These are phyloP conservation scores for Rhingia campestris DNA, from an alignment of 2,888 invertebrate genomes.

Conservation along the genomic window DNA sequence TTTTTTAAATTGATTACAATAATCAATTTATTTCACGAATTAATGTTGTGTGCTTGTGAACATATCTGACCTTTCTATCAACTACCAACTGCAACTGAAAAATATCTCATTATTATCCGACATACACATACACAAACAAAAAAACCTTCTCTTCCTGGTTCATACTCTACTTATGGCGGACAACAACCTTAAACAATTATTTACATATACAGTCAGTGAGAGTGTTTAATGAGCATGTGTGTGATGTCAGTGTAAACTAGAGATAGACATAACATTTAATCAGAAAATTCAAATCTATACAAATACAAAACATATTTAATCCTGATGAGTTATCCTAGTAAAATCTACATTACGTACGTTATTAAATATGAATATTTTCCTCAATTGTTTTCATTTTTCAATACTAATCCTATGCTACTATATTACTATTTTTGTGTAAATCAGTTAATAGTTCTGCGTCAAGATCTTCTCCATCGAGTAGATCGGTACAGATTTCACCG, in stretches of 20 bases:
- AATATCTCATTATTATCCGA: constrained; percentile 17
- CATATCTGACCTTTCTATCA: constrained; percentile 28
- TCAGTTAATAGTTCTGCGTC: constrained; percentile 82
- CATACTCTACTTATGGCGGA: constrained; percentile 32
- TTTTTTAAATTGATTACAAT: not conserved
- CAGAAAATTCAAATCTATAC: not conserved
- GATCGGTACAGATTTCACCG: constrained; percentile 80
- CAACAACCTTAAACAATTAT: constrained; percentile 56
- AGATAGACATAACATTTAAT: constrained; percentile 8
- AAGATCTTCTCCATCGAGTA: constrained; percentile 81
- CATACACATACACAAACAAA: constrained; percentile 18
- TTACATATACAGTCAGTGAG: constrained; percentile 45
- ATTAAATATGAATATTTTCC: constrained; percentile 40
- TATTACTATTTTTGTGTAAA: constrained; percentile 82
- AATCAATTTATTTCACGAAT: not conserved
- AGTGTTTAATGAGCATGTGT: constrained; percentile 8
- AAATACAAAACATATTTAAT: constrained; percentile 37
- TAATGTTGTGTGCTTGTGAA: constrained; percentile 35
- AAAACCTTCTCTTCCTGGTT: not conserved
- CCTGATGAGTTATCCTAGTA: constrained; percentile 65
- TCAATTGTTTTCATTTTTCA: constrained; percentile 24
- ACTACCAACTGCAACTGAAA: too few relatives aligned
- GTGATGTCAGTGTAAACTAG: constrained; percentile 3
- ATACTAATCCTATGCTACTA: constrained; percentile 80
- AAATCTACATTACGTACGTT: constrained; percentile 50